Percentiles rank a stretch among this genome's conserved stretches.
Evolutionary conservation across 2,888 invertebrate species (phyloP).

Genomic region (Drosophila histrio): DNA sequence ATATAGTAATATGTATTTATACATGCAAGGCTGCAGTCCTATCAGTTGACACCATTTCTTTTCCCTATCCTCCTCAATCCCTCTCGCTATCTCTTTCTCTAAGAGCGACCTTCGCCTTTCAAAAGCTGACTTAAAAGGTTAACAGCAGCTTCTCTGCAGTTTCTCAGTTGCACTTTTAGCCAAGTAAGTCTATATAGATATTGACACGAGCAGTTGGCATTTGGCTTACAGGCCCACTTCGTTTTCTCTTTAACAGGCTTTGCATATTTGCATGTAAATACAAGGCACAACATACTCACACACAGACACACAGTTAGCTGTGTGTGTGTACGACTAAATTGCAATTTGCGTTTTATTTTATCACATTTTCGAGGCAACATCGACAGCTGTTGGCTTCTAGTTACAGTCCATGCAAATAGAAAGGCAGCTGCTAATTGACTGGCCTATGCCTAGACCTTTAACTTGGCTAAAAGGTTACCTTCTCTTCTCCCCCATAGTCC

Average conservation of each 20-base stretch:
- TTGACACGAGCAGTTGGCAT: constrained; percentile 60
- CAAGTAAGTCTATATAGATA: constrained; percentile 37
- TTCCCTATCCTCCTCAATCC: not conserved
- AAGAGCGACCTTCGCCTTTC: constrained; percentile 10
- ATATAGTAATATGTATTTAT: too few species aligned
- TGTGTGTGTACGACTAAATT: constrained; percentile 48
- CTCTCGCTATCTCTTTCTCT: not conserved
- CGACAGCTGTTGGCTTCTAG: constrained; percentile 42
- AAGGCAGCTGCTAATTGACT: constrained; percentile 74
- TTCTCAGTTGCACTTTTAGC: constrained; percentile 19
- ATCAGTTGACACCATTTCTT: not conserved
- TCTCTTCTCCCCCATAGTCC: not conserved
- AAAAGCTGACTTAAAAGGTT: constrained; percentile 17
- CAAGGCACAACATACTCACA: constrained; percentile 23
- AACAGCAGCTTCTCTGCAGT: constrained; percentile 20
- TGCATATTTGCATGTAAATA: constrained; percentile 71
- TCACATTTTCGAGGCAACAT: constrained; percentile 55
- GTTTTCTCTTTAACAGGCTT: constrained; percentile 34
- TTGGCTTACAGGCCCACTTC: constrained; percentile 33
- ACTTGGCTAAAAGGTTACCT: constrained; percentile 24
- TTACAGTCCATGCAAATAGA: constrained; percentile 66
- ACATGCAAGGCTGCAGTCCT: too few species aligned
- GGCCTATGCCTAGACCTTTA: constrained; percentile 68
- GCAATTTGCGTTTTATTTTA: constrained; percentile 78
- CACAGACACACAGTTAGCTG: not conserved